These are phyloP conservation scores for Protosalanx chinensis DNA, from an alignment of 2,797 vertebrate species.

Conservation along the genomic window DNA sequence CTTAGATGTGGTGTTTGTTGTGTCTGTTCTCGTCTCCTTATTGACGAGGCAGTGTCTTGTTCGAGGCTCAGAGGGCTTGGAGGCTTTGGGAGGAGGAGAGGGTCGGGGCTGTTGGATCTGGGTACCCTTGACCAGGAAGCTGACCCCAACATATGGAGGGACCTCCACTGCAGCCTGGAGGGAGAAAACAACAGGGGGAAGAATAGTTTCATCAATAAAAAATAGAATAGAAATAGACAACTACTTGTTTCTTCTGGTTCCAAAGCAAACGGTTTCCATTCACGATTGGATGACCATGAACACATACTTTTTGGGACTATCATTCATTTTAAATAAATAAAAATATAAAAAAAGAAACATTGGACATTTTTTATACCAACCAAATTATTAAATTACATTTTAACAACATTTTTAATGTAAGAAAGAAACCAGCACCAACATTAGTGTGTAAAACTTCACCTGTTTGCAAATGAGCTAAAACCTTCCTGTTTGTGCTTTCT, in stretches of 20 bases:
- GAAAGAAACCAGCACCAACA: neutral
- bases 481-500: constrained; percentile 65
- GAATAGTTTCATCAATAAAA: neutral
- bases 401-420: neutral
- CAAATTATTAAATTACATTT: too few relatives aligned
- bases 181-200: neutral
- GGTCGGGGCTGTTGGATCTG: constrained; percentile 60
- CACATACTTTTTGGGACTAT: too few relatives aligned
- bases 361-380: neutral
- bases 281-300: too few relatives aligned
- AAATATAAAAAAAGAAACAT: too few relatives aligned
- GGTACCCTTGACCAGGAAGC: constrained; percentile 72
- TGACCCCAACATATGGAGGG: constrained; percentile 71
- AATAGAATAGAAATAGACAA: neutral
- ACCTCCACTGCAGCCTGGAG: constrained; percentile 66
- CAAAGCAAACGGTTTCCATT: too few relatives aligned
- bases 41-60: constrained; percentile 4
- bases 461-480: constrained; percentile 83
- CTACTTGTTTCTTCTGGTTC: neutral
- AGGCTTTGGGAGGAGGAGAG: constrained; percentile 26
- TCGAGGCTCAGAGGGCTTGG: neutral
- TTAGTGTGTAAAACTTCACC: constrained; percentile 57
- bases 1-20: constrained; percentile 21
- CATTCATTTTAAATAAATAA: too few relatives aligned
- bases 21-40: constrained; percentile 40